A percentile compares a stretch with the other conserved stretches of the same genome.
Evolutionary conservation across 1,140 invertebrate species (phyloP).

Genomic region (Papilio polyxenes): DNA sequence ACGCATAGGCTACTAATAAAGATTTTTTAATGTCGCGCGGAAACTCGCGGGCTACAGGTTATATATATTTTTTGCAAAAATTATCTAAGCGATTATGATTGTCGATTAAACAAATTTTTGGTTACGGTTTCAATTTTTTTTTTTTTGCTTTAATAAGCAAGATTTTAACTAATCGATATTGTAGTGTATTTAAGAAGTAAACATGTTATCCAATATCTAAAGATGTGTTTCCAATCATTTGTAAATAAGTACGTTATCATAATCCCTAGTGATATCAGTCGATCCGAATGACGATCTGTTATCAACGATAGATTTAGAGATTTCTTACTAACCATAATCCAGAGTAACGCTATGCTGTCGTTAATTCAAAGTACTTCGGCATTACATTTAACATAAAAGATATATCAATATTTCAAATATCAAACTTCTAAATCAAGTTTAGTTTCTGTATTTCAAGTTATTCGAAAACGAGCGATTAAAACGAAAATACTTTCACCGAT

Average conservation of each 20-base stretch:
- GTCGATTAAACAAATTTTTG: too few relatives aligned
- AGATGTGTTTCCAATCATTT: background rate
- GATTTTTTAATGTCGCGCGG: too few relatives aligned
- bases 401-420: background rate
- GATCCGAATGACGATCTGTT: background rate
- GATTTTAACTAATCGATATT: background rate
- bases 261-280: constrained; percentile 7
- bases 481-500: constrained; percentile 50
- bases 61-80: too few relatives aligned
- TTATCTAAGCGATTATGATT: too few relatives aligned
- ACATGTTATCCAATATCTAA: background rate
- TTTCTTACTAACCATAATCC: background rate
- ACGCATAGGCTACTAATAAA: too few relatives aligned
- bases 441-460: background rate
- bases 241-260: background rate
- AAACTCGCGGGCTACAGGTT: too few relatives aligned
- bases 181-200: background rate
- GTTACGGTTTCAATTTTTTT: background rate
- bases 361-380: too few relatives aligned
- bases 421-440: background rate
- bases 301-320: background rate
- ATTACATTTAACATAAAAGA: too few relatives aligned
- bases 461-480: constrained; percentile 30
- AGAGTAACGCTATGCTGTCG: background rate
- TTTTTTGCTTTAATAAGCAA: background rate